Evolutionary conservation across 2,888 invertebrate genomes (phyloP), one percentile per base, ranked within the genome.

Genomic region (Gasteruption jaculator): DNA sequence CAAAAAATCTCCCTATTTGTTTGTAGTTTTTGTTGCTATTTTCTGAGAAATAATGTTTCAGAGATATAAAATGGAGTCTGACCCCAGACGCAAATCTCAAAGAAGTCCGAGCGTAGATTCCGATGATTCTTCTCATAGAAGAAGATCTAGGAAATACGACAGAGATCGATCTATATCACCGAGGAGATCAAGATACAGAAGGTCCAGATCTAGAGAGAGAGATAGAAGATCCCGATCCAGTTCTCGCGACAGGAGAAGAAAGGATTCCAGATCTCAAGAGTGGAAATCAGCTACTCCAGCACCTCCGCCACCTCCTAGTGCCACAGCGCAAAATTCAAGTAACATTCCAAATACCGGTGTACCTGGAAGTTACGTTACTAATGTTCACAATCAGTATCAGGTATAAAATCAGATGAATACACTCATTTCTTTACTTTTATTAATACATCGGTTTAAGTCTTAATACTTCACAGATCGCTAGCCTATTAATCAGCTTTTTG

Each of bases 311-410:
- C n/a, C n/a, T n/a, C n/a, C n/a, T n/a, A n/a, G n/a, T n/a, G n/a
- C n/a, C n/a, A n/a, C n/a, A n/a, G n/a, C 59, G 10, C 57, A 55
- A 30, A 48, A 52, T 12, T 46, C 58, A 21, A 36, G 60, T 4
- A 33, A 56, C 1, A 58, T 58, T 49, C 34, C 60, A 18, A 40
- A 50, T 2, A 49, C 57, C 20, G 40, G 61, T 14, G 46, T 49
- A 22, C 49, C 46, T 18, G 29, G 43, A 29, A 55, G 58, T 43
- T 65, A 63, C 38, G 59, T 55, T 22, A 41, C 64, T 24, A 45
- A 60, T 4, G 65, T 68, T 29, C 62, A 63, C 20, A 66, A 60
- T 54, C 69, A 68, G 35, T 70, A 70, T 20, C 68, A 63, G 57
- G 70, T 69, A 57, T 39, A 37, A 14, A 38, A 18, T 26, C 24